These are phyloP conservation scores for Tetropium fuscum DNA, from an alignment of 2,888 invertebrate species.

Conservation along the genomic window DNA sequence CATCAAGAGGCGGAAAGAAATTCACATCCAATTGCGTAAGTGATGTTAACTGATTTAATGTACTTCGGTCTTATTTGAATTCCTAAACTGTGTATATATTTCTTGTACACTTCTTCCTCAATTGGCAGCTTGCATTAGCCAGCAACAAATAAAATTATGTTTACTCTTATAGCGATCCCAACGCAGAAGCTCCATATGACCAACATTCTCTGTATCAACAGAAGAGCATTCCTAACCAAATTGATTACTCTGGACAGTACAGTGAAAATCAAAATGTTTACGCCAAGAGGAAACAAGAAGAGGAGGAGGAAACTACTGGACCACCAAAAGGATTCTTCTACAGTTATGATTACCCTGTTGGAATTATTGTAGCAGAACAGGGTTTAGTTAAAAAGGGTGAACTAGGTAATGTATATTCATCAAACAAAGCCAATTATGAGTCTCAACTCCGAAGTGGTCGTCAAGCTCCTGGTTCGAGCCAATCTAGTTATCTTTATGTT, in stretches of 20 bases:
- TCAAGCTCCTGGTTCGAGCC: conserved; percentile 32
- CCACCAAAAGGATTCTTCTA: conserved; percentile 80
- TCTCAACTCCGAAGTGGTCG: conserved; percentile 50
- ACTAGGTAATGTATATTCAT: conserved; percentile 52
- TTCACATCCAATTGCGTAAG: conserved; percentile 59
- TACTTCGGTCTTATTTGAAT: too few relatives aligned
- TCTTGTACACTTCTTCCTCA: too few relatives aligned
- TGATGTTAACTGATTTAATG: too few relatives aligned
- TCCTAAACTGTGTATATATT: too few relatives aligned
- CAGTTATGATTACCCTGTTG: conserved; percentile 77
- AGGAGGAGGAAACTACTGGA: conserved; percentile 62
- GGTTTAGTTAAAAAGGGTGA: conserved; percentile 50
- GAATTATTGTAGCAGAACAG: conserved; percentile 62
- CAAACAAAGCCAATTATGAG: conserved; percentile 58
- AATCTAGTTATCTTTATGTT: conserved; percentile 34
- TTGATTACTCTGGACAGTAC: conserved; percentile 44
- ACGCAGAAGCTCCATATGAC: too few relatives aligned
- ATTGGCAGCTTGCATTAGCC: too few relatives aligned
- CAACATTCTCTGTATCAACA: conserved; percentile 2
- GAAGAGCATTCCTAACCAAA: conserved; percentile 30
- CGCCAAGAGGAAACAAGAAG: conserved; percentile 28
- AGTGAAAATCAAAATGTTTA: conserved; percentile 42
- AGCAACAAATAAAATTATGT: too few relatives aligned
- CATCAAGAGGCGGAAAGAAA: conserved; percentile 72
- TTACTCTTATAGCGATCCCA: too few relatives aligned